Evolutionary conservation across 2,888 invertebrate genomes (phyloP).

Genomic region (Tolmerus cingulatus): DNA sequence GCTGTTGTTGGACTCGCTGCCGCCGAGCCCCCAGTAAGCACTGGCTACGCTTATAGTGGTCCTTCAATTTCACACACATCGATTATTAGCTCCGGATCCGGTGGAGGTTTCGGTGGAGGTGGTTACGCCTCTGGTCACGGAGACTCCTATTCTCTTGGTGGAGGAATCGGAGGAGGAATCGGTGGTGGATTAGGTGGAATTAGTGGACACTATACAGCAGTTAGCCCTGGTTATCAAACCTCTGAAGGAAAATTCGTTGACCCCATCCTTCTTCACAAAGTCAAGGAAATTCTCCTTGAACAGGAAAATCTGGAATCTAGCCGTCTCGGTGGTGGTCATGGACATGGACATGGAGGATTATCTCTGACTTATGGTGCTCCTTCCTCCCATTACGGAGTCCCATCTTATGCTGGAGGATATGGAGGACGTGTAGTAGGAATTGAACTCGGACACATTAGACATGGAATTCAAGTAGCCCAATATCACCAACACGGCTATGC

Average conservation of each 20-base stretch:
- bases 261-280: slow-evolving; percentile 75
- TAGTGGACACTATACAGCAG: slow-evolving; percentile 71
- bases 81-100: slow-evolving; percentile 39
- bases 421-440: slow-evolving; percentile 73
- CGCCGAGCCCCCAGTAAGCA: slow-evolving; percentile 71
- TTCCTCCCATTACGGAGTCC: slow-evolving; percentile 72
- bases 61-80: slow-evolving; percentile 52
- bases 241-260: slow-evolving; percentile 81
- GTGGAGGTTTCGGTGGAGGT: slow-evolving; percentile 38
- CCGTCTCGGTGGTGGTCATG: slow-evolving; percentile 62
- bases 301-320: slow-evolving; percentile 70
- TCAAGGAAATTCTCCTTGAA: slow-evolving; percentile 78
- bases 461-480: slow-evolving; percentile 82
- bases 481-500: slow-evolving; percentile 72
- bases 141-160: slow-evolving; percentile 28
- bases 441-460: slow-evolving; percentile 79
- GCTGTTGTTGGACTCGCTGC: slow-evolving; percentile 72
- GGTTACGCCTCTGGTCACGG: slow-evolving; percentile 44
- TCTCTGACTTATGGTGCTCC: slow-evolving; percentile 67
- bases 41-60: slow-evolving; percentile 70
- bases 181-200: slow-evolving; percentile 53
- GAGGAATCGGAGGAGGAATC: slow-evolving; percentile 13
- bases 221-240: slow-evolving; percentile 75
- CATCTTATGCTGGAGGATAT: slow-evolving; percentile 58
- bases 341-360: slow-evolving; percentile 55